These are phyloP conservation scores for Buphagus erythrorhynchus DNA, from an alignment of 2,797 vertebrate species.

Conservation along the genomic window DNA sequence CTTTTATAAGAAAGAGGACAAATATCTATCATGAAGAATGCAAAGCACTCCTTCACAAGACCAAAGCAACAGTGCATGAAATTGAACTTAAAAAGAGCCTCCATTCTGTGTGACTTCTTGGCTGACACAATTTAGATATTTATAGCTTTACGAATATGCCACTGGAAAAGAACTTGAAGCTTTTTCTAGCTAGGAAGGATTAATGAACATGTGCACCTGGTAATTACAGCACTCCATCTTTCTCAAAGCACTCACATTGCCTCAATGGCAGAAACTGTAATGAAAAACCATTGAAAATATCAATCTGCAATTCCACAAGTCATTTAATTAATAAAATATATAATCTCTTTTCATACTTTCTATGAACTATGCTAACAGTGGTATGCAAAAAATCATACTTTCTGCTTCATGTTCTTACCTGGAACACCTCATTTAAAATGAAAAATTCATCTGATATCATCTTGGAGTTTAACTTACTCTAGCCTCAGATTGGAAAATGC, in stretches of 20 bases:
- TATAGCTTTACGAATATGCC: slow-evolving; percentile 84
- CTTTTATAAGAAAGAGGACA: slow-evolving; percentile 60
- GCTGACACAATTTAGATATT: slow-evolving; percentile 86
- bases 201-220: slow-evolving; percentile 84
- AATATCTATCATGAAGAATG: slow-evolving; percentile 67
- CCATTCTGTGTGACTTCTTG: slow-evolving; percentile 81
- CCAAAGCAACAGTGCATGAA: slow-evolving; percentile 83
- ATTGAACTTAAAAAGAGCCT: slow-evolving; percentile 83
- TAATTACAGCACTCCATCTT: slow-evolving; percentile 85
- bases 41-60: slow-evolving; percentile 73
- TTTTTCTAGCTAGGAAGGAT: slow-evolving; percentile 82
- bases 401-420: slow-evolving; percentile 1
- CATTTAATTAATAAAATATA: slow-evolving; percentile 71
- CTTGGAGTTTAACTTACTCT: neutral
- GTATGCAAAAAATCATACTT: neutral
- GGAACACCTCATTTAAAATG: slow-evolving; percentile 37
- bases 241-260: slow-evolving; percentile 77
- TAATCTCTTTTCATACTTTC: slow-evolving; percentile 64
- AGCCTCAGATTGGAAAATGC: neutral
- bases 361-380: slow-evolving; percentile 19
- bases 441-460: slow-evolving; percentile 24
- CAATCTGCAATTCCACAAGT: slow-evolving; percentile 74
- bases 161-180: slow-evolving; percentile 82
- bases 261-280: slow-evolving; percentile 76
- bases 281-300: slow-evolving; percentile 79